These are phyloP conservation scores for Dioctria linearis DNA, from an alignment of 2,888 invertebrate genomes.

Conservation along the genomic window DNA sequence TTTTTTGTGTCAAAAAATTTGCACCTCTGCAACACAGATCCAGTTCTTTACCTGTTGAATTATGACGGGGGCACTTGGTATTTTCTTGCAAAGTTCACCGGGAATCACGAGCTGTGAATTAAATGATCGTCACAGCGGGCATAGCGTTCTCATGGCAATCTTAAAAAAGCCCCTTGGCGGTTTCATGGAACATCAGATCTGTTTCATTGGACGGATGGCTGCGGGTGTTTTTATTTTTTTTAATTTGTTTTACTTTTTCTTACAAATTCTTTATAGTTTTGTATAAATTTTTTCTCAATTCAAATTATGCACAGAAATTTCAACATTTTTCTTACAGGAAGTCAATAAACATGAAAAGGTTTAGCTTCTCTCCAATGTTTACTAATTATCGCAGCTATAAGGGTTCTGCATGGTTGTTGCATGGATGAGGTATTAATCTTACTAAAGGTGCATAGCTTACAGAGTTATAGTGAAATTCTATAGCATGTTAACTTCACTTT, in stretches of 20 bases:
- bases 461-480: no score
- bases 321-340: no score
- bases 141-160: background rate
- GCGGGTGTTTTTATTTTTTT: background rate
- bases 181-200: background rate
- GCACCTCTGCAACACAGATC: background rate
- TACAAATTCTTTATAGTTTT: no score
- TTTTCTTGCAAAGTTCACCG: background rate
- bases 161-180: background rate
- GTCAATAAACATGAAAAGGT: no score
- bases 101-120: conserved; percentile 15
- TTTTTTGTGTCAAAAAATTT: background rate
- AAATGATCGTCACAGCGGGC: background rate
- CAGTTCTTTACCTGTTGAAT: background rate
- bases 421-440: background rate
- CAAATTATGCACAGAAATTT: no score
- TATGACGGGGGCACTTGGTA: conserved; percentile 1
- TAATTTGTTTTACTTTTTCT: background rate
- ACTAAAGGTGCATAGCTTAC: no score
- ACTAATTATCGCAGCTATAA: background rate
- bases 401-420: background rate
- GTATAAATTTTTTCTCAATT: no score
- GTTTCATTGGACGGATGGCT: background rate
- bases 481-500: background rate
- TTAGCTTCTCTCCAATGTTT: no score